Base-by-base conservation (phyloP, 2,113 vertebrate genomes). In the Opisthocomus hoazin region DNA sequence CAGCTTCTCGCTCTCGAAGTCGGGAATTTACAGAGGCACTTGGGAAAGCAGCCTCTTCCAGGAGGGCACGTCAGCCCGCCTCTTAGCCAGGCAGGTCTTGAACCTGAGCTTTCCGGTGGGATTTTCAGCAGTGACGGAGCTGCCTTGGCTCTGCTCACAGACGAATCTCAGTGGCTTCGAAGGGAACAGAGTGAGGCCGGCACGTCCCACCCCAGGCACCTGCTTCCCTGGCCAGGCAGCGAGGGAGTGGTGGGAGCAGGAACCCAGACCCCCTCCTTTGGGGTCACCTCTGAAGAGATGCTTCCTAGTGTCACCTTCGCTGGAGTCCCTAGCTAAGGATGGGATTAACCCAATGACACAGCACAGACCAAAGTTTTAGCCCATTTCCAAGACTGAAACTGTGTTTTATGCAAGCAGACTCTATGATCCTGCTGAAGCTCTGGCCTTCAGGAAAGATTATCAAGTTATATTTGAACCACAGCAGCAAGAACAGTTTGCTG, bases 81-180 rank as follows among this genome's bases (percentile, higher is more conserved):
- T 14, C 1, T 0, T 3, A 4, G 10, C 39, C 66, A 30, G 70
- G 14, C 30, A 34, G 39, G 22, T 20, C 36, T 68, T 7, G 60
- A 68, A 64, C 36, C 19, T 13, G 34, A 20, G 22, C 45, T 84
- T 13, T 8, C 24, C 3, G 2, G 13, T 15, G 57, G 23, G 20
- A 1, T 17, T 79, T 37, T 39, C 75, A 61, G 57, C 48, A 11
- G 37, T 2, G 58, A 18, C 0, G 2, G 61, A 56, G 30, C 43
- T 69, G 68, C 57, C 26, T 21, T 39, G 21, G 0, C 66, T 64
- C 81, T 85, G 63, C 34, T 76, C 45, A 39, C 27, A 15, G 9
- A 6, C 0, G 1, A 43, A n/a, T 29, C 21, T 46, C 56, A 29
- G 81, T 0, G 1, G 9, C 8, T 48, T 11, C 1, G 0, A 26